These are phyloP conservation scores for Epirrita christyi DNA, from an alignment of 2,888 invertebrate species.

Conservation along the genomic window DNA sequence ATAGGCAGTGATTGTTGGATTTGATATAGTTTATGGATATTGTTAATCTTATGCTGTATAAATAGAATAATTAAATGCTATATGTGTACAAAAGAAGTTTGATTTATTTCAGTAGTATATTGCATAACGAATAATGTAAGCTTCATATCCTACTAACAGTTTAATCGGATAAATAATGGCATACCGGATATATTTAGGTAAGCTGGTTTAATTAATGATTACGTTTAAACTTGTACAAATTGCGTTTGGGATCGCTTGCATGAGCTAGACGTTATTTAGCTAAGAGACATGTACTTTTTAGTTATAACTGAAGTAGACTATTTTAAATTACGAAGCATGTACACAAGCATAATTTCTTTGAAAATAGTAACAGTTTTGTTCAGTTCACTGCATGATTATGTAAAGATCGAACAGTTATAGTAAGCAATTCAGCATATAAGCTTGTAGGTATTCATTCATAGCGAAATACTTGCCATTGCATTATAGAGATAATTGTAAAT, in stretches of 20 bases:
- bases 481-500: background rate
- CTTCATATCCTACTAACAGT: conserved; percentile 61
- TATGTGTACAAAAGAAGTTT: conserved; percentile 80
- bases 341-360: background rate
- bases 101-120: conserved; percentile 73
- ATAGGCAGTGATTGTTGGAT: conserved; percentile 84
- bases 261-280: conserved; percentile 35
- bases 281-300: background rate
- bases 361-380: background rate
- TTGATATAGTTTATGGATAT: conserved; percentile 85
- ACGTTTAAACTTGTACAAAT: conserved; percentile 22
- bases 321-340: conserved; percentile 7
- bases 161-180: conserved; percentile 51
- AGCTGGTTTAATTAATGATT: conserved; percentile 58
- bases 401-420: background rate
- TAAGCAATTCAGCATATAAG: background rate
- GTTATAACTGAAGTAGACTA: background rate
- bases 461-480: background rate
- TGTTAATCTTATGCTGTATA: conserved; percentile 85
- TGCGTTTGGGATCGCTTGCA: conserved; percentile 45
- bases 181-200: conserved; percentile 71
- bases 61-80: conserved; percentile 85
- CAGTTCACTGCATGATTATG: conserved; percentile 5
- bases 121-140: conserved; percentile 48
- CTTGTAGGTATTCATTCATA: conserved; percentile 2